These are phyloP conservation scores for Morone saxatilis DNA, from an alignment of 2,113 vertebrate species.

Conservation along the genomic window DNA sequence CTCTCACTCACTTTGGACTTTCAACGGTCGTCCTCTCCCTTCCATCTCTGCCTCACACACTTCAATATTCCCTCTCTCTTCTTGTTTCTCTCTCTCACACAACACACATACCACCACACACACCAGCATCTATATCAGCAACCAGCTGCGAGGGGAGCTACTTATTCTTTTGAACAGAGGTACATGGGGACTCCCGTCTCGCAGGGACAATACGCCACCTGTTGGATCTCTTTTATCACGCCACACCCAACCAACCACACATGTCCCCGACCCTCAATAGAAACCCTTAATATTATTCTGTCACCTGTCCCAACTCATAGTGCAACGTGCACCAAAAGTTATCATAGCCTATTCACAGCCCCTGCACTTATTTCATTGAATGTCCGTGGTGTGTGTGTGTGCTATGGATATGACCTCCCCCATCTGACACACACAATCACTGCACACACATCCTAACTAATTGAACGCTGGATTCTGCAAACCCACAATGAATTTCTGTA, in stretches of 20 bases:
- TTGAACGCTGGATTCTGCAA: not conserved
- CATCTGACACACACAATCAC: not conserved
- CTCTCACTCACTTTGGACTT: not conserved
- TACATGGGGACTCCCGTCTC: too few species aligned
- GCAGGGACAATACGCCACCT: too few species aligned
- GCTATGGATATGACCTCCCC: not conserved
- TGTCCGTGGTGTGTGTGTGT: not conserved
- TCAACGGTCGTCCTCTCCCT: not conserved
- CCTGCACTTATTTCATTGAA: not conserved
- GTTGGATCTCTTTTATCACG: slow-evolving; percentile 50
- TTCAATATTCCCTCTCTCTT: not conserved
- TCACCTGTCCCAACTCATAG: slow-evolving; percentile 26
- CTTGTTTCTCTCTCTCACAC: not conserved
- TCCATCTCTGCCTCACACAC: not conserved
- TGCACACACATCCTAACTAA: not conserved
- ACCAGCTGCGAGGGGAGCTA: slow-evolving; percentile 44
- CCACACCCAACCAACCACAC: slow-evolving; percentile 6
- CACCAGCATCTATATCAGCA: slow-evolving; percentile 61
- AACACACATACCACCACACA: slow-evolving; percentile 32
- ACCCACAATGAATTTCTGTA: not conserved
- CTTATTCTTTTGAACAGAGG: slow-evolving; percentile 73
- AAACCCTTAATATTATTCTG: slow-evolving; percentile 47
- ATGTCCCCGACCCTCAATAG: slow-evolving; percentile 9
- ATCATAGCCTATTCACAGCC: not conserved
- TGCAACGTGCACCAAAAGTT: slow-evolving; percentile 6